These are phyloP conservation scores for Agriopis leucophaearia DNA, from an alignment of 2,888 invertebrate genomes.

Conservation along the genomic window DNA sequence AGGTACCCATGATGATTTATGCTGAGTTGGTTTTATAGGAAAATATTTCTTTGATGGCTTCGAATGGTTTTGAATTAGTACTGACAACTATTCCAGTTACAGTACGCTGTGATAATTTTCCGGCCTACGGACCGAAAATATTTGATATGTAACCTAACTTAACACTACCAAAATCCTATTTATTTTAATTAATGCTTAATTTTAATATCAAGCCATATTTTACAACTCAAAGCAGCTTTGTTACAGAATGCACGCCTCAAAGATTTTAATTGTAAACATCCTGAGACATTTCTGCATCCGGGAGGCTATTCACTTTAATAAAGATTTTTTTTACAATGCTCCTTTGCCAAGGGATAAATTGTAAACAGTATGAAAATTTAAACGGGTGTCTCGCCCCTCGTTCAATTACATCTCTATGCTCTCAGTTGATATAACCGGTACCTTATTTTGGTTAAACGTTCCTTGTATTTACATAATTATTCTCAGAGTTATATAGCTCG, in stretches of 20 bases:
- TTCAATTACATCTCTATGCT: conserved; percentile 51
- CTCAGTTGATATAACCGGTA: conserved; percentile 46
- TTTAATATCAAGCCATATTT: neutral
- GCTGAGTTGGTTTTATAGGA: too few species aligned
- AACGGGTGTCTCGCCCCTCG: conserved; percentile 44
- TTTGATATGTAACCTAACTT: too few species aligned
- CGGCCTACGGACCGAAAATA: too few species aligned
- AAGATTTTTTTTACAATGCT: conserved; percentile 26
- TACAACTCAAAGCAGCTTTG: conserved; percentile 7
- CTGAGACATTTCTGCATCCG: conserved; percentile 28
- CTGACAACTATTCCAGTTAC: too few species aligned
- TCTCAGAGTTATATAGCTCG: conserved; percentile 55
- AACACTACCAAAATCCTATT: neutral
- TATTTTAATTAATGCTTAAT: neutral
- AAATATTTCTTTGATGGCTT: too few species aligned
- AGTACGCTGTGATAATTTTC: too few species aligned
- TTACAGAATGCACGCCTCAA: conserved; percentile 9
- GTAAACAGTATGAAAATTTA: conserved; percentile 49
- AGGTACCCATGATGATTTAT: too few species aligned
- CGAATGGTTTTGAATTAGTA: too few species aligned
- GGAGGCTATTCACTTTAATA: conserved; percentile 36
- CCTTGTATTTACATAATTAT: conserved; percentile 63
- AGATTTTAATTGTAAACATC: conserved; percentile 36
- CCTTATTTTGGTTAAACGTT: conserved; percentile 50
- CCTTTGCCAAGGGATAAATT: conserved; percentile 40